Conservation (phyloP, 1,140 invertebrate genomes). For the Pseudomyrmex pallidus region DNA sequence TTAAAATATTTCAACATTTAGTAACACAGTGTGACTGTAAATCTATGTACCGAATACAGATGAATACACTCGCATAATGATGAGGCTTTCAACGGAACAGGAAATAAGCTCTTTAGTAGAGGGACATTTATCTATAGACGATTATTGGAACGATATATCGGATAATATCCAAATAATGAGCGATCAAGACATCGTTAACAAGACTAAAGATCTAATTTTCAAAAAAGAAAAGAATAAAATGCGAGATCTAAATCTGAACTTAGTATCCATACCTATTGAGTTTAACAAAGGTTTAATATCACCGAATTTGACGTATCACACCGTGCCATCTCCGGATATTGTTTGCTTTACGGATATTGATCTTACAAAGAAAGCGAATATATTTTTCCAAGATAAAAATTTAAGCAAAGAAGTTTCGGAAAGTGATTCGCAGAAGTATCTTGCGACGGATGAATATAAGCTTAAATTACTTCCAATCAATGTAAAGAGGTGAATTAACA, state of each 20-base stretch:
- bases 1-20: not conserved
- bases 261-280: conserved; percentile 17
- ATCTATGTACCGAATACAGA: conserved; percentile 62
- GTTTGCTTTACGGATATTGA: conserved; percentile 32
- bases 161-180: conserved; percentile 72
- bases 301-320: conserved; percentile 75
- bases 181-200: not conserved
- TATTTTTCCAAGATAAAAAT: not conserved
- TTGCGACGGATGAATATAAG: not conserved
- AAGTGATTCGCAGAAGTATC: not conserved
- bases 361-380: not conserved
- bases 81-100: conserved; percentile 75
- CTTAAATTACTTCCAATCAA: conserved; percentile 2
- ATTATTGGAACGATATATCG: conserved; percentile 79
- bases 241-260: conserved; percentile 15
- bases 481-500: conserved; percentile 1
- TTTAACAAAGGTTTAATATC: conserved; percentile 69
- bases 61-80: conserved; percentile 80
- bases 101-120: conserved; percentile 76
- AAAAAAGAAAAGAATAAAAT: conserved; percentile 22
- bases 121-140: conserved; percentile 64
- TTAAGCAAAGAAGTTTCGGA: not conserved
- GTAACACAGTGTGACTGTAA: not conserved
- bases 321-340: conserved; percentile 73
- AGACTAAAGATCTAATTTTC: not conserved